phyloP scores from a whole-genome alignment of 2,797 vertebrate species.

The Melanotaenia nigrans region DNA sequence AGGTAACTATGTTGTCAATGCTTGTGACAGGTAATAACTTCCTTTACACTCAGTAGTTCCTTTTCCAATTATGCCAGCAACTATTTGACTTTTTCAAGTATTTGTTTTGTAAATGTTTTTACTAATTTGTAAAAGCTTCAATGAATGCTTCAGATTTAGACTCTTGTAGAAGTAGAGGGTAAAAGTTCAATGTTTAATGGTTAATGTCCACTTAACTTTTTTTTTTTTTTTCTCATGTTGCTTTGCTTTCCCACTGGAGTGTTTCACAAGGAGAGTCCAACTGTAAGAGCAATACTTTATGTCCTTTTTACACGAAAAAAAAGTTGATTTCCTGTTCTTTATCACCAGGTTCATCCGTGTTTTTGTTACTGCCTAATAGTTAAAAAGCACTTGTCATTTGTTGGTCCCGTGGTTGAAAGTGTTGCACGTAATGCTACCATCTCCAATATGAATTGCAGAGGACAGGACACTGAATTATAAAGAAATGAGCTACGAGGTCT shows the following conservation, averaged over 20 bases:
- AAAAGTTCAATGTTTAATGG: too few species aligned
- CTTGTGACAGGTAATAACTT: conserved; percentile 1
- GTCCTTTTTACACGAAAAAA: background rate
- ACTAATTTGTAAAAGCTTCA: background rate
- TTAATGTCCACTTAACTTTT: too few species aligned
- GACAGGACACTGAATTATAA: background rate
- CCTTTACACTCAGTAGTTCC: background rate
- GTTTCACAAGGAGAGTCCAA: background rate
- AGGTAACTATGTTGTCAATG: conserved; percentile 20
- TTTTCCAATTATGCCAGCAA: background rate
- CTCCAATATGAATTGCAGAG: background rate
- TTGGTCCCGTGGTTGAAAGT: background rate
- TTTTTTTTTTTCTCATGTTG: background rate
- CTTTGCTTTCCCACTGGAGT: background rate
- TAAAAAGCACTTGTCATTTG: background rate
- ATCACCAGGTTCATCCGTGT: background rate
- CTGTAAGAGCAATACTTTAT: background rate
- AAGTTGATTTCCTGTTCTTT: too few species aligned
- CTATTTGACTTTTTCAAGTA: background rate
- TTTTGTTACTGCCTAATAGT: background rate
- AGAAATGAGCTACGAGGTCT: background rate
- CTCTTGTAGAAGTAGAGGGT: background rate
- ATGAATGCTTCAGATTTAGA: background rate
- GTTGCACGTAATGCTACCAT: background rate
- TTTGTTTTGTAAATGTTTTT: conserved; percentile 3